Evolutionary conservation across 1,140 invertebrate genomes (phyloP).

Genomic region (Ips typographus): DNA sequence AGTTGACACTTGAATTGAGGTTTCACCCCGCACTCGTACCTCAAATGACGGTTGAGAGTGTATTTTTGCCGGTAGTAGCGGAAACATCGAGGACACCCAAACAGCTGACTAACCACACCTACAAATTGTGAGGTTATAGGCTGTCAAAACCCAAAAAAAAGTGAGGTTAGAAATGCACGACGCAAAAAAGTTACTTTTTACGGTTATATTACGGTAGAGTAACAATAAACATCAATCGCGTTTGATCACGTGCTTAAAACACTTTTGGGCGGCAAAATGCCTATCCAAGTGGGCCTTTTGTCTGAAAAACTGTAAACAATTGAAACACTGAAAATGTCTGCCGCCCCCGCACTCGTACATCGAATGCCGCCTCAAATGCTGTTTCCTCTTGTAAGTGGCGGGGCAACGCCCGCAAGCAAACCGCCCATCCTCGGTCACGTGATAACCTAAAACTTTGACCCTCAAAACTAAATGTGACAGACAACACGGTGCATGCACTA

Average conservation of each 20-base stretch:
- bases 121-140: no score
- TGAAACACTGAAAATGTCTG: conserved; percentile 31
- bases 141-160: no score
- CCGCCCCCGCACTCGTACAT: conserved; percentile 58
- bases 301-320: conserved; percentile 23
- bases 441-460: neutral
- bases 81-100: conserved; percentile 21
- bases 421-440: conserved; percentile 14
- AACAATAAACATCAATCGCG: no score
- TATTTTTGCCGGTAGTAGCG: conserved; percentile 37
- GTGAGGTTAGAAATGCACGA: no score
- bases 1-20: conserved; percentile 51
- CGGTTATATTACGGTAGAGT: no score
- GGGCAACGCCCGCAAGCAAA: conserved; percentile 26
- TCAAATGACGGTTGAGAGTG: conserved; percentile 56
- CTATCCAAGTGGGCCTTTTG: conserved; percentile 28
- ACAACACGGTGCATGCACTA: no score
- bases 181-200: no score
- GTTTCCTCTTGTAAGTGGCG: conserved; percentile 37
- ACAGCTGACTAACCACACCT: no score
- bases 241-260: neutral
- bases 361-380: conserved; percentile 49
- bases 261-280: conserved; percentile 19
- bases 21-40: conserved; percentile 56
- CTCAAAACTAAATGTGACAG: no score